Conservation (phyloP, 2,888 invertebrate genomes). For the Ophonus ardosiacus region DNA sequence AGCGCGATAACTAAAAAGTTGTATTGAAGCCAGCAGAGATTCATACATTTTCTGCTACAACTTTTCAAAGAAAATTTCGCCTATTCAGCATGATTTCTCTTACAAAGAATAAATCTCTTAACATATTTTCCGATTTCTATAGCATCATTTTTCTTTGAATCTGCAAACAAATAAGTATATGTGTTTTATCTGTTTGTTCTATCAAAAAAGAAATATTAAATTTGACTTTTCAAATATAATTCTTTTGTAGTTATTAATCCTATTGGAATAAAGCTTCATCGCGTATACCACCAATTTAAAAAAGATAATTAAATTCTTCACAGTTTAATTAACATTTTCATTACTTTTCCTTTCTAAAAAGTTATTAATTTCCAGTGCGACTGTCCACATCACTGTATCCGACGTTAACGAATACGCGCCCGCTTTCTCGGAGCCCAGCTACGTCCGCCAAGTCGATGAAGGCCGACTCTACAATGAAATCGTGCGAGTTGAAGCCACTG, state of each 20-base stretch:
- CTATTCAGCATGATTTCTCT: conserved; percentile 29
- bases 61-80: conserved; percentile 9
- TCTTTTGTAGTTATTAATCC: background rate
- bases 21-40: background rate
- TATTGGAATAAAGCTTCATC: background rate
- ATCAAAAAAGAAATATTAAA: background rate
- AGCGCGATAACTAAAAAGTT: conserved; percentile 17
- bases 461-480: conserved; percentile 94
- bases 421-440: conserved; percentile 92
- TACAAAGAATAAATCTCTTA: conserved; percentile 1
- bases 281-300: background rate
- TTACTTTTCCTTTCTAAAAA: background rate
- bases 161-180: conserved; percentile 3
- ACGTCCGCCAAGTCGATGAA: conserved; percentile 94
- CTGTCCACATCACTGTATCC: conserved; percentile 95
- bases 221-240: background rate
- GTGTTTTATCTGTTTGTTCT: background rate
- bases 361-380: conserved; percentile 80
- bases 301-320: background rate
- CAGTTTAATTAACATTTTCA: background rate
- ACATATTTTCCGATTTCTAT: conserved; percentile 25
- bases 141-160: conserved; percentile 26
- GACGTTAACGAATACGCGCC: conserved; percentile 98
- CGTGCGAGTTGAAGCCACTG: conserved; percentile 93
- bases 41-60: conserved; percentile 18